These are phyloP conservation scores for Littorina saxatilis DNA, from an alignment of 1,140 invertebrate species.

Conservation along the genomic window DNA sequence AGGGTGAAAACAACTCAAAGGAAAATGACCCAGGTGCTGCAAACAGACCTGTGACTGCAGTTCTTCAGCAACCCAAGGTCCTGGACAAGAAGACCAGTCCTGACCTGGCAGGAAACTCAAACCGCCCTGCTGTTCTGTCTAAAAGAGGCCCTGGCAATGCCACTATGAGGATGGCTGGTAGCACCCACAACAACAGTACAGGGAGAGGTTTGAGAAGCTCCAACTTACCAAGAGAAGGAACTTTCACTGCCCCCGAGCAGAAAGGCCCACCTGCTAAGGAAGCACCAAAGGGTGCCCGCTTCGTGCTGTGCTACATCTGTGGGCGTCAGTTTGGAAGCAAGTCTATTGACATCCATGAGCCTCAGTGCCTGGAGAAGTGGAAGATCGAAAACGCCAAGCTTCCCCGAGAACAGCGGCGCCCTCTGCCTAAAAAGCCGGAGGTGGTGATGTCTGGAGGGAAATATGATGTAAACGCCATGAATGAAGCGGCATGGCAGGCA, in stretches of 20 bases:
- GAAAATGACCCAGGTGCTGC: conserved; percentile 11
- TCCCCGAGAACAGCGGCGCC: conserved; percentile 78
- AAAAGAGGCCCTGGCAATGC: background rate
- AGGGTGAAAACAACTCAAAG: conserved; percentile 17
- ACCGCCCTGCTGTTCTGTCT: conserved; percentile 10
- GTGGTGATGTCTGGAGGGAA: conserved; percentile 58
- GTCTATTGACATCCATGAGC: conserved; percentile 86
- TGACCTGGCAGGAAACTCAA: conserved; percentile 12
- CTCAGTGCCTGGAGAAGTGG: conserved; percentile 87
- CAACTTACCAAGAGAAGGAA: conserved; percentile 36
- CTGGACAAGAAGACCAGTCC: conserved; percentile 37
- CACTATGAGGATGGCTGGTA: background rate
- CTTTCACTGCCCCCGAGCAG: conserved; percentile 55
- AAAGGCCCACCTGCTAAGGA: conserved; percentile 48
- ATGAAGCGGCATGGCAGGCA: conserved; percentile 72
- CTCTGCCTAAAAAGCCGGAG: conserved; percentile 82
- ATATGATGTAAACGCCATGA: conserved; percentile 71
- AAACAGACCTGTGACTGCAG: conserved; percentile 50
- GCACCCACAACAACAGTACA: conserved; percentile 29
- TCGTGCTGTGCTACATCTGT: conserved; percentile 84
- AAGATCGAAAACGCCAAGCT: conserved; percentile 82
- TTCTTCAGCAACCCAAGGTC: conserved; percentile 47
- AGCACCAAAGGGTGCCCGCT: conserved; percentile 58
- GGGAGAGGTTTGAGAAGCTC: background rate
- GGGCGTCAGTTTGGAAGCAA: conserved; percentile 83